Percentiles rank a stretch among this genome's conserved stretches.
Conservation (phyloP, 2,888 invertebrate genomes). For the Protophormia terraenovae region DNA sequence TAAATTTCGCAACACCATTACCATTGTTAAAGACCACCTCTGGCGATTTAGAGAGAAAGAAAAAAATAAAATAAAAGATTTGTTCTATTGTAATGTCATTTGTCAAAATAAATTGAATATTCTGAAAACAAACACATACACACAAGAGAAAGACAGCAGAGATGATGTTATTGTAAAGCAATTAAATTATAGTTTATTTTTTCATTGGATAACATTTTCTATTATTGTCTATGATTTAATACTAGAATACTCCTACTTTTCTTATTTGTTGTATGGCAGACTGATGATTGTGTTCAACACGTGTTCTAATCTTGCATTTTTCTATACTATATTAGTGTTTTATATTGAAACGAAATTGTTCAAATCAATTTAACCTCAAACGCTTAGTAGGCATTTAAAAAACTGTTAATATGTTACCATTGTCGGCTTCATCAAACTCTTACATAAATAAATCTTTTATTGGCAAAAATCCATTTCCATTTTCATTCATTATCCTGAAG, state of each 20-base stretch:
- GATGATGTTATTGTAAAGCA: constrained; percentile 37
- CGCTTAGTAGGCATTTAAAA: constrained; percentile 17
- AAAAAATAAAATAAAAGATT: not conserved
- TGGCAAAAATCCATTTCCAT: constrained; percentile 61
- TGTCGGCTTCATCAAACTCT: constrained; percentile 77
- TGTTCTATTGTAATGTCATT: constrained; percentile 78
- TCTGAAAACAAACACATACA: not conserved
- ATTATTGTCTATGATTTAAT: constrained; percentile 59
- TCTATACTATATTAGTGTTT: constrained; percentile 74
- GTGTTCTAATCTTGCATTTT: constrained; percentile 76
- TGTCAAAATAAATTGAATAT: constrained; percentile 77
- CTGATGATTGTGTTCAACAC: constrained; percentile 77
- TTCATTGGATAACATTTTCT: not conserved
- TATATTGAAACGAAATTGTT: too few species aligned
- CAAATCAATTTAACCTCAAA: constrained; percentile 74
- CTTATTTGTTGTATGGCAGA: constrained; percentile 31
- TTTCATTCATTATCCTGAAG: constrained; percentile 68
- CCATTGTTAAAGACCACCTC: constrained; percentile 57
- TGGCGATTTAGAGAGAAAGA: not conserved
- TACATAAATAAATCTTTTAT: constrained; percentile 76
- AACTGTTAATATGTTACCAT: not conserved
- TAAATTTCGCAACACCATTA: constrained; percentile 25
- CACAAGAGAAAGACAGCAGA: constrained; percentile 61
- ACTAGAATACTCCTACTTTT: constrained; percentile 45
- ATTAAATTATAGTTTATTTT: constrained; percentile 56